Evolutionary conservation across 2,797 vertebrate species (phyloP).

Genomic region (Novumbra hubbsi): DNA sequence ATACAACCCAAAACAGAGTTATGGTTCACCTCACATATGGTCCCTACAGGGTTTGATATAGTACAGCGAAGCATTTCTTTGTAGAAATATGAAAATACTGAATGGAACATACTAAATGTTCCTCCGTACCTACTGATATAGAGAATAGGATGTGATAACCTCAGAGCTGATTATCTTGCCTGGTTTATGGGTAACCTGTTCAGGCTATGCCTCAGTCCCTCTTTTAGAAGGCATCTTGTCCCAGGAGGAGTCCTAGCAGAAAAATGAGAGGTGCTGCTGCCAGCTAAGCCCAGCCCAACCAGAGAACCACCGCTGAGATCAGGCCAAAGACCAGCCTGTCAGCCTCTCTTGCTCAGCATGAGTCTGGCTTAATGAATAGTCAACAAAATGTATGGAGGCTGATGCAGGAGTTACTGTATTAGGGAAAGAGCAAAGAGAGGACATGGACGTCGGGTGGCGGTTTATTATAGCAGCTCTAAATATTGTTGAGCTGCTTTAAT

Average conservation of each 20-base stretch:
- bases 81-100: neutral
- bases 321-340: slow-evolving; percentile 61
- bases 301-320: slow-evolving; percentile 35
- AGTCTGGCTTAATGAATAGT: neutral
- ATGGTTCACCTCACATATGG: neutral
- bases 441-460: slow-evolving; percentile 45
- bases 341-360: slow-evolving; percentile 34
- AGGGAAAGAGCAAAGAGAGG: neutral
- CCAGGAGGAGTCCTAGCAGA: neutral
- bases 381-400: slow-evolving; percentile 7
- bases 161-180: neutral
- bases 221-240: neutral
- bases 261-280: neutral
- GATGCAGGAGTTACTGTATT: neutral
- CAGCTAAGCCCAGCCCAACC: slow-evolving; percentile 36
- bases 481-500: slow-evolving; percentile 32
- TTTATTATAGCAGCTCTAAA: slow-evolving; percentile 51
- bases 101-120: neutral
- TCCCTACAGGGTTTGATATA: neutral
- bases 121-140: neutral
- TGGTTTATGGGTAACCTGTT: neutral
- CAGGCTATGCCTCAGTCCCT: neutral
- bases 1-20: neutral
- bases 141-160: neutral
- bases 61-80: neutral